Conservation (phyloP, 2,797 vertebrate genomes). For the Leptoclinus maculatus region DNA sequence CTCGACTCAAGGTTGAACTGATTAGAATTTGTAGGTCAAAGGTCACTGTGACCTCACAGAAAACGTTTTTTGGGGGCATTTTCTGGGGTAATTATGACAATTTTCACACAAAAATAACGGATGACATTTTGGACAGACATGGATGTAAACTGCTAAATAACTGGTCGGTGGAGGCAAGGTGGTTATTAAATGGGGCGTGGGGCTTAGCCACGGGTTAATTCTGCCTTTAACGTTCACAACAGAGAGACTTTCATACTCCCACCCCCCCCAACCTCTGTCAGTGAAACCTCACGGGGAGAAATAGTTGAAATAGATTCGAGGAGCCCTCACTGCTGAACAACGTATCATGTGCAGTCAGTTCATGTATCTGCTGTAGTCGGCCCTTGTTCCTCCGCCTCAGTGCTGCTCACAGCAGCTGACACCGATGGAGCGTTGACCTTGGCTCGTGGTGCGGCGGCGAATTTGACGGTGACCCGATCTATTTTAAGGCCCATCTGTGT, state of each 20-base stretch:
- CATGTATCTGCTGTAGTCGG: slow-evolving; percentile 10
- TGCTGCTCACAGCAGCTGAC: slow-evolving; percentile 42
- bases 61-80: too few relatives aligned
- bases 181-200: too few relatives aligned
- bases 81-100: too few relatives aligned
- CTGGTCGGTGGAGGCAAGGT: too few relatives aligned
- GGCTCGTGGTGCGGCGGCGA: slow-evolving; percentile 50
- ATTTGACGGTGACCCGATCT: slow-evolving; percentile 68
- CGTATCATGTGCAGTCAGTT: slow-evolving; percentile 9
- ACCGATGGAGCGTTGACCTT: slow-evolving; percentile 58
- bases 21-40: too few relatives aligned
- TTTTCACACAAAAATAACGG: too few relatives aligned
- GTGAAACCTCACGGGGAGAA: neutral
- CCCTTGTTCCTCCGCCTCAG: slow-evolving; percentile 14
- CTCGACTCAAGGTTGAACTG: too few relatives aligned
- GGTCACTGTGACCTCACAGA: too few relatives aligned
- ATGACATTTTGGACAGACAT: too few relatives aligned
- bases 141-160: too few relatives aligned
- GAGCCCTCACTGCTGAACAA: slow-evolving; percentile 16
- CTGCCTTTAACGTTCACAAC: neutral
- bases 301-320: neutral
- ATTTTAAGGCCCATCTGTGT: slow-evolving; percentile 63
- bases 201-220: neutral
- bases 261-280: neutral
- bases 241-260: neutral